Conservation (phyloP, 2,888 invertebrate genomes). For the Tetragonula carbonaria region DNA sequence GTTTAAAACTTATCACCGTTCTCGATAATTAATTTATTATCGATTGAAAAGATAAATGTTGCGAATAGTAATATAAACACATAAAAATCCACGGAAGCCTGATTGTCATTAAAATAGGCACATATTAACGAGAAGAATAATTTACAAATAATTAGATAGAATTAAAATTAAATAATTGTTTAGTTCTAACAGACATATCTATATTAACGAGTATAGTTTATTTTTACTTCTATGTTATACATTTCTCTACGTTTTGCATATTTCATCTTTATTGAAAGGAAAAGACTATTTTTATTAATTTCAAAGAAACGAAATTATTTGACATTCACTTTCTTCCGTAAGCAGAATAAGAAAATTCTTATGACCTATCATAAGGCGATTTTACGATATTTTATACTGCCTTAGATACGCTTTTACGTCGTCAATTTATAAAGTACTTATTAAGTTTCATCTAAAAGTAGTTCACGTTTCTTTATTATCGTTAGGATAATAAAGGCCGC, state of each 20-base stretch:
- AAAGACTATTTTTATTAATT: background rate
- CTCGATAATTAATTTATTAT: background rate
- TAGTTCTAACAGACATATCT: no score
- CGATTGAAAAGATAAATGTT: no score
- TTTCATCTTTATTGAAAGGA: background rate
- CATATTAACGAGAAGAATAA: no score
- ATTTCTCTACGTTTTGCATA: background rate
- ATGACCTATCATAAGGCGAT: background rate
- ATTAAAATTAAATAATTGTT: no score
- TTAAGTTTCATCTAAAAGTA: background rate
- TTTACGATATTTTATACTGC: background rate
- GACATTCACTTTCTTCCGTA: background rate
- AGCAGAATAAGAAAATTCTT: background rate
- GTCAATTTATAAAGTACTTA: conserved; percentile 9
- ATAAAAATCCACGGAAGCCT: no score
- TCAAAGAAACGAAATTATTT: background rate
- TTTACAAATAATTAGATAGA: no score
- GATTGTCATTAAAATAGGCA: no score
- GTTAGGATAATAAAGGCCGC: background rate
- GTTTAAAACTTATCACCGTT: background rate
- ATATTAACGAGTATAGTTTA: no score
- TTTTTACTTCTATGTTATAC: background rate
- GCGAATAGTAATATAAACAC: no score
- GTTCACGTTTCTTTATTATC: background rate
- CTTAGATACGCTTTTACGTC: background rate